Evolutionary conservation across 2,113 vertebrate species (phyloP).

Genomic region (Phrynosoma blainvillii): DNA sequence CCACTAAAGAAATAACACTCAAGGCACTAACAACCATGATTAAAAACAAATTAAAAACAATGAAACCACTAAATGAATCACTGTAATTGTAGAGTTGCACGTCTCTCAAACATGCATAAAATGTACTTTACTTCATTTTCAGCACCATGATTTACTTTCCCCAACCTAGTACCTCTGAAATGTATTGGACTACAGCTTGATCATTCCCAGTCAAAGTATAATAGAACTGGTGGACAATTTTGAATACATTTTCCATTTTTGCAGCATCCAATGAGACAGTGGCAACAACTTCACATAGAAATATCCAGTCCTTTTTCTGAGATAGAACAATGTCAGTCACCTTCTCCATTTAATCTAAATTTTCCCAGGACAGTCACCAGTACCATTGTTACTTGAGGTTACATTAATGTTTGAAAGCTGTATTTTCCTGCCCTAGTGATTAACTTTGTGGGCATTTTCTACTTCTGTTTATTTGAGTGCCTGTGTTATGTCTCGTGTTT

Average conservation of each 20-base stretch:
- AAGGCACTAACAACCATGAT: too few species aligned
- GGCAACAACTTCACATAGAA: neutral
- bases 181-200: too few species aligned
- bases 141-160: neutral
- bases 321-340: neutral
- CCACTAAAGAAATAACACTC: neutral
- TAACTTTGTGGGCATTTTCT: neutral
- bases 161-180: too few species aligned
- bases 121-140: neutral
- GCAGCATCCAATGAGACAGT: neutral
- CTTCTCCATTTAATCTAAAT: neutral
- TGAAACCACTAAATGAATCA: too few species aligned
- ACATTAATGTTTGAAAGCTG: neutral
- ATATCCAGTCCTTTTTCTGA: neutral
- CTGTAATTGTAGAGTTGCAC: neutral
- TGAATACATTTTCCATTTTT: neutral
- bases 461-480: neutral
- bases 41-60: too few species aligned
- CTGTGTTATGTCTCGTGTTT: neutral
- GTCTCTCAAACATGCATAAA: neutral
- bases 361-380: neutral
- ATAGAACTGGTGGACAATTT: neutral
- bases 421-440: neutral
- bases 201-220: neutral
- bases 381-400: neutral